phyloP scores from a whole-genome alignment of 2,797 vertebrate genomes.

The Psittacula echo region DNA sequence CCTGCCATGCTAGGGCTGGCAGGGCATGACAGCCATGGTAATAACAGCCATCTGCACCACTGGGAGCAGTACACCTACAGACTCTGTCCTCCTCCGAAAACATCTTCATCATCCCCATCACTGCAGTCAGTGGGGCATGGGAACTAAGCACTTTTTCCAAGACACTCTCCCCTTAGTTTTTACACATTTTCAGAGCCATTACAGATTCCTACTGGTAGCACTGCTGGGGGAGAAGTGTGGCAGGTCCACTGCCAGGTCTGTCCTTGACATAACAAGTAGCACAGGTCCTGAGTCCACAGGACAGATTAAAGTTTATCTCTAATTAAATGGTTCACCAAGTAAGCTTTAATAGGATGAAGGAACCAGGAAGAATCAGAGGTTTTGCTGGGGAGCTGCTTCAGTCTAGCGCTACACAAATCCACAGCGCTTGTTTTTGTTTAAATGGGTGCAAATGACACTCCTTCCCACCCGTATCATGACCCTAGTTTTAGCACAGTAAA shows the following conservation, averaged over 20 bases:
- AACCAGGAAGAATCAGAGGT: background rate
- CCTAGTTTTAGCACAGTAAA: background rate
- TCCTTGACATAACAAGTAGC: background rate
- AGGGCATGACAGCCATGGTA: no score
- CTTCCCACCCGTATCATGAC: background rate
- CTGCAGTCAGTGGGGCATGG: background rate
- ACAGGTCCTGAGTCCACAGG: background rate
- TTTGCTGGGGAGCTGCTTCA: background rate
- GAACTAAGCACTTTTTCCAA: background rate
- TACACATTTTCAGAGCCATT: background rate
- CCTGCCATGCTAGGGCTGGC: background rate
- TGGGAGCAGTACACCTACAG: background rate
- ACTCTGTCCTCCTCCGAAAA: background rate
- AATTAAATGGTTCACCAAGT: background rate
- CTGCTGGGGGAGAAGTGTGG: background rate
- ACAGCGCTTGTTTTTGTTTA: background rate
- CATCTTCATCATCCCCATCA: background rate
- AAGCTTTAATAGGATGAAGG: slow-evolving; percentile 39
- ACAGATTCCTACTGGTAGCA: background rate
- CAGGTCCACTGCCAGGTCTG: background rate
- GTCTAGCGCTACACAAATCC: background rate
- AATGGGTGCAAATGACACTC: background rate
- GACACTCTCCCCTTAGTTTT: background rate
- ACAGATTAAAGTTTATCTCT: slow-evolving; percentile 29
- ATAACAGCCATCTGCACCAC: background rate